A percentile compares a stretch with the other conserved stretches of the same genome.
Evolutionary conservation across 30 jellyfish, hydroid and myxozoan species (phyloP).

Genomic region (Chironex yamaguchii): DNA sequence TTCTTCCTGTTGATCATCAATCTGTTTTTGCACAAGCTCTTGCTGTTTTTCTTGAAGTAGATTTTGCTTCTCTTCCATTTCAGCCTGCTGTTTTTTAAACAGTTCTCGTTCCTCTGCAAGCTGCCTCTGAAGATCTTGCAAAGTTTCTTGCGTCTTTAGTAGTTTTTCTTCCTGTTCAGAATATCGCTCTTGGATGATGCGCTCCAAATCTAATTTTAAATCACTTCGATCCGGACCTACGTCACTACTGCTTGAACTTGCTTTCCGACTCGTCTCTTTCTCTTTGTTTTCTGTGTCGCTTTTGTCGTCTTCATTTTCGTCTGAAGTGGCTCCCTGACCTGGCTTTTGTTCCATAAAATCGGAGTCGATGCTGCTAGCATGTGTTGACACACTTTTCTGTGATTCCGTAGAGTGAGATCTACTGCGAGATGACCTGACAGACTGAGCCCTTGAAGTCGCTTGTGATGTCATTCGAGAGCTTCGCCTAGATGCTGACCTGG

Average conservation of each 20-base stretch:
- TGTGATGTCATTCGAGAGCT: no score
- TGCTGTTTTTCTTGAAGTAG: slow-evolving; percentile 79
- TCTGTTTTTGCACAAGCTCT: slow-evolving; percentile 57
- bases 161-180: slow-evolving; percentile 18
- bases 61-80: slow-evolving; percentile 53
- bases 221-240: not conserved
- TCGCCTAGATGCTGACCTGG: no score
- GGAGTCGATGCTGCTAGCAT: not conserved
- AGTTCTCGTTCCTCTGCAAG: slow-evolving; percentile 61
- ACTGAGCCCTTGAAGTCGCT: no score
- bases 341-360: not conserved
- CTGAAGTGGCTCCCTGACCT: not conserved
- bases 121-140: slow-evolving; percentile 67
- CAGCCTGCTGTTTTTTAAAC: slow-evolving; percentile 14
- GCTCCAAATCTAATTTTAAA: not conserved
- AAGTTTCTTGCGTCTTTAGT: slow-evolving; percentile 6
- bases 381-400: not conserved
- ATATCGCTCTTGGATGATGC: not conserved
- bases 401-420: not conserved
- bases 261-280: not conserved
- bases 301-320: not conserved
- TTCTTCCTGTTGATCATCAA: slow-evolving; percentile 68
- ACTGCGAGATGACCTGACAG: not conserved
- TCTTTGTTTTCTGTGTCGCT: not conserved
- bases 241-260: not conserved